Percentiles rank a stretch among this genome's conserved stretches.
Conservation (phyloP, 2,888 invertebrate genomes). For the Chrysolina americana region DNA sequence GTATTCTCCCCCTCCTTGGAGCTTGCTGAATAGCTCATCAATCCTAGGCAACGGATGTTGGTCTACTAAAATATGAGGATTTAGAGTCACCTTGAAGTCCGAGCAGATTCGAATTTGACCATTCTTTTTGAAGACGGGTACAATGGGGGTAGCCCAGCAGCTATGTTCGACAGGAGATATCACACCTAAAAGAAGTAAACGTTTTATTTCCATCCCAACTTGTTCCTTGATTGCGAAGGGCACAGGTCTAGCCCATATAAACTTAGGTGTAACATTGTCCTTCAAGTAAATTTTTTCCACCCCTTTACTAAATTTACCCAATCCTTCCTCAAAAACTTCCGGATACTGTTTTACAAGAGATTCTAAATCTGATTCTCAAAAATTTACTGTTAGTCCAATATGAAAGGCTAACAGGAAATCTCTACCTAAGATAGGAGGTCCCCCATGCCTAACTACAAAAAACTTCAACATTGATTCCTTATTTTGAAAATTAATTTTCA, state of each 20-base stretch:
- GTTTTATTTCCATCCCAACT: too few species aligned
- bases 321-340: constrained; percentile 33
- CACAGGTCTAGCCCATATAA: too few species aligned
- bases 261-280: too few species aligned
- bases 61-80: constrained; percentile 55
- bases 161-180: constrained; percentile 37
- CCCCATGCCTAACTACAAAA: constrained; percentile 13
- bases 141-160: constrained; percentile 42
- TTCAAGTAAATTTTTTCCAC: neutral
- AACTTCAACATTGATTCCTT: neutral
- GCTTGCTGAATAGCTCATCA: constrained; percentile 51
- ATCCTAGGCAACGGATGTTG: constrained; percentile 36
- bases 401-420: constrained; percentile 27
- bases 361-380: constrained; percentile 24
- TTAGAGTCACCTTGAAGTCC: constrained; percentile 55
- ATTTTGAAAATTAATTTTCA: neutral
- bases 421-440: too few species aligned
- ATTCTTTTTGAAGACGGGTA: constrained; percentile 44
- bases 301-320: constrained; percentile 41
- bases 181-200: constrained; percentile 38
- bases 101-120: constrained; percentile 42
- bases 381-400: constrained; percentile 21
- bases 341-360: constrained; percentile 29
- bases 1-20: constrained; percentile 53
- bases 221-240: too few species aligned